Evolutionary conservation across 2,888 invertebrate species (phyloP), one percentile per base, ranked within the genome.

Genomic region (Pristionchus mayeri): DNA sequence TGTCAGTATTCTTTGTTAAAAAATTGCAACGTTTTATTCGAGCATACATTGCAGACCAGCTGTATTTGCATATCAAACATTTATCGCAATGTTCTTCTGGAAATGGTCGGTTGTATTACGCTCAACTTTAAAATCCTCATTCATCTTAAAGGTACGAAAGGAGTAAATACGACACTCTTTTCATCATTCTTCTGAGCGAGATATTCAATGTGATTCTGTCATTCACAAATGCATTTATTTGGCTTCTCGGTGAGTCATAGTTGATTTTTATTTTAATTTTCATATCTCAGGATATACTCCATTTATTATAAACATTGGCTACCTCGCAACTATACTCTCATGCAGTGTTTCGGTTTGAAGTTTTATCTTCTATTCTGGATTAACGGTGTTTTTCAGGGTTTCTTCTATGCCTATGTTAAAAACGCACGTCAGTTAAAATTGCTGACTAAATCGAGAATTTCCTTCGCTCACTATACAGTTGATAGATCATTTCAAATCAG

Each of bases 321-420:
- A 34, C 6, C 63, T 63, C 18, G 34, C 34, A 3, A 34, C 21
- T 4, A 27, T 27, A 1, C 34, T 63, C 0, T 18, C 21, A 0
- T 63, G 34, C 34, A 63, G 63, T 37, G 63, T 63, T 34, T 63
- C 63, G 34, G n/a, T n/a, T n/a, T n/a, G n/a, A n/a, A n/a, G 63
- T 63, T 9, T 9, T 44, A 9, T 44, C 7, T 44, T 13, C 13
- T 6, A 13, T 13, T 44, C 7, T 6, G 13, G 44, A 13, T 9
- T 9, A 44, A 9, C n/a, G n/a, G n/a, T n/a, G n/a, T n/a, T n/a
- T n/a, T 63, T 16, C 40, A 40, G 71, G 11, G 21, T 2, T 40
- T 71, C 71, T 71, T 71, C 71, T 71, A 16, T n/a, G 30, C n/a
- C 1, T 71, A 40, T 13, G 40, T 16, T 11, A 71, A 40, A 71